phyloP scores from a whole-genome alignment of 2,113 vertebrate genomes.

The Dasypus novemcinctus region DNA sequence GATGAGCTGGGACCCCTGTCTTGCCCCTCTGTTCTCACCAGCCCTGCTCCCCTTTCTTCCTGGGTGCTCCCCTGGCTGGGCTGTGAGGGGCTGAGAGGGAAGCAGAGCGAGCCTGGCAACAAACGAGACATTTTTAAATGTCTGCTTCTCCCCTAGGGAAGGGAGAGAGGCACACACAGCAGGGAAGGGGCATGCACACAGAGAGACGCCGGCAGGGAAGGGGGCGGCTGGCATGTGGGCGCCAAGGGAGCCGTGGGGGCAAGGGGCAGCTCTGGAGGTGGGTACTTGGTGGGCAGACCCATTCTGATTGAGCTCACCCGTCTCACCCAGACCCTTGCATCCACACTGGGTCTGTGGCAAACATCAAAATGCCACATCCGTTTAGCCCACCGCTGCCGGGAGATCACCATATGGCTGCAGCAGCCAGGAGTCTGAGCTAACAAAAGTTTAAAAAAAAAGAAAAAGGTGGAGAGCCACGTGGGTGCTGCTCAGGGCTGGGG shows the following conservation, averaged over 20 bases:
- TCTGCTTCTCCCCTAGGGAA: not conserved
- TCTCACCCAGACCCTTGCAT: not conserved
- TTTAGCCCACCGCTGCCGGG: conserved; percentile 54
- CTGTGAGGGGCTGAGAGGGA: not conserved
- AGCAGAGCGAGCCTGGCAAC: not conserved
- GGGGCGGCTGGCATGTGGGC: not conserved
- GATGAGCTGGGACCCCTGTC: not conserved
- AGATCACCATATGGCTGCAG: conserved; percentile 61
- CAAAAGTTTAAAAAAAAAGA: conserved; percentile 58
- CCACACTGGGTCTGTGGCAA: conserved; percentile 56
- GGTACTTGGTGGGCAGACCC: not conserved
- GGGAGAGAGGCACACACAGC: not conserved
- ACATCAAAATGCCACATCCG: conserved; percentile 61
- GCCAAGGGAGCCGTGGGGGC: rapidly evolving
- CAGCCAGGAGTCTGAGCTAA: conserved; percentile 67
- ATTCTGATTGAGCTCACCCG: not conserved
- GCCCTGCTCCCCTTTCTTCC: not conserved
- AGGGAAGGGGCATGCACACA: not conserved
- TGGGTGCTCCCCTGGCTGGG: too few species aligned
- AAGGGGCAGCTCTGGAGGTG: not conserved
- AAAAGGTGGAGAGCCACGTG: conserved; percentile 60
- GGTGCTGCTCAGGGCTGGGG: not conserved
- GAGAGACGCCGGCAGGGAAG: not conserved
- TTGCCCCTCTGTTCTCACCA: not conserved
- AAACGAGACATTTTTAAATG: not conserved